phyloP scores from a whole-genome alignment of 2,113 vertebrate genomes.

The Plecotus auritus region DNA sequence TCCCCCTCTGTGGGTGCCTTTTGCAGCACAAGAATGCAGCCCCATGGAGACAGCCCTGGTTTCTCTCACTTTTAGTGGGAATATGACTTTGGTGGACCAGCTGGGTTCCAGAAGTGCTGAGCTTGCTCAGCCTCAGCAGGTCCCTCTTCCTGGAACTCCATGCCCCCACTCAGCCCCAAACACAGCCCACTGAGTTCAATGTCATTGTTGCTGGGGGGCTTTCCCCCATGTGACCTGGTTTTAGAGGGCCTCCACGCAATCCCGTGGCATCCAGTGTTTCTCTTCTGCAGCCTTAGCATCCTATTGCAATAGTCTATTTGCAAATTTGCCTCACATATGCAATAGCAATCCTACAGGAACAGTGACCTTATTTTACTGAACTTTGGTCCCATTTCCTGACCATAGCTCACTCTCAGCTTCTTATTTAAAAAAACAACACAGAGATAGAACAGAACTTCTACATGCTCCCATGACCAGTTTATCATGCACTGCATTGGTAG shows the following conservation, averaged over 20 bases:
- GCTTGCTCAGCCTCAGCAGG: neutral
- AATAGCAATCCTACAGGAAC: neutral
- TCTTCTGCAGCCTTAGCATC: neutral
- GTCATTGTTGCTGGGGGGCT: too few species aligned
- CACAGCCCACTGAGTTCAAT: fast-evolving
- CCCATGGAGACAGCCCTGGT: neutral
- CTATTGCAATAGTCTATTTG: neutral
- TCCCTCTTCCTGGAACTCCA: neutral
- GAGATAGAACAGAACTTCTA: neutral
- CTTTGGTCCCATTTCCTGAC: neutral
- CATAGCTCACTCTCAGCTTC: neutral
- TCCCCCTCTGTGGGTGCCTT: neutral
- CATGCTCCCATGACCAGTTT: neutral
- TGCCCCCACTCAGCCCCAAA: neutral
- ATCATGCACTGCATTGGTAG: neutral
- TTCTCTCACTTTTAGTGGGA: neutral
- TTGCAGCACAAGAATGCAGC: neutral
- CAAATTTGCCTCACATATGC: neutral
- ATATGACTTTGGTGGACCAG: neutral
- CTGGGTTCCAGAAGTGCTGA: neutral
- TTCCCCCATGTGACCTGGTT: fast-evolving
- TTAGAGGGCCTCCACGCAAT: fast-evolving
- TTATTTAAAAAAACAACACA: neutral
- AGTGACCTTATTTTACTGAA: neutral
- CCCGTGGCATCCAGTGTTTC: neutral